A percentile compares a stretch with the other conserved stretches of the same genome.
These are phyloP conservation scores for Notocelia uddmanniana DNA, from an alignment of 2,888 invertebrate species.

Conservation along the genomic window DNA sequence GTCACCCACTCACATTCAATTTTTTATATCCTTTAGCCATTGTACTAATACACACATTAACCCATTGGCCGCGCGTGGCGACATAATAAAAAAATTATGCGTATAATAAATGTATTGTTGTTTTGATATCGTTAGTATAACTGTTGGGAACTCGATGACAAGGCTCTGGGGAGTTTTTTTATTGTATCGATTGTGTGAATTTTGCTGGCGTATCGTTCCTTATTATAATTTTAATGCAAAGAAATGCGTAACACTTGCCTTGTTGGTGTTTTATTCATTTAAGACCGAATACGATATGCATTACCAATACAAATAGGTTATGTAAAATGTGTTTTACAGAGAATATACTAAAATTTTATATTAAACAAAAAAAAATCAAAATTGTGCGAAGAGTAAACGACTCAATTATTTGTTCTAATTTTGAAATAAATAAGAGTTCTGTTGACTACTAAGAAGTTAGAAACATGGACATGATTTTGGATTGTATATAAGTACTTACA, in stretches of 20 bases:
- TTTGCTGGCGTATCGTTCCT: background rate
- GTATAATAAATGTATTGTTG: slow-evolving; percentile 71
- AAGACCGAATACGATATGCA: background rate
- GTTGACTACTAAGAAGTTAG: too few species aligned
- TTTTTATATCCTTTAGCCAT: slow-evolving; percentile 77
- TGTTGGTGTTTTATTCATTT: background rate
- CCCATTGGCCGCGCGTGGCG: slow-evolving; percentile 82
- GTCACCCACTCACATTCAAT: slow-evolving; percentile 67
- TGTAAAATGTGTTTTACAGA: too few species aligned
- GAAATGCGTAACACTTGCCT: background rate
- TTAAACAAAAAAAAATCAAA: too few species aligned
- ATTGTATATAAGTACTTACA: too few species aligned
- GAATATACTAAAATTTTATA: too few species aligned
- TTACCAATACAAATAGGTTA: too few species aligned
- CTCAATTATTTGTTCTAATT: too few species aligned
- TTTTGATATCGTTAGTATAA: slow-evolving; percentile 47
- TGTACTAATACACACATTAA: slow-evolving; percentile 82
- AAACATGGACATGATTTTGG: too few species aligned
- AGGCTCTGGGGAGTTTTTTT: slow-evolving; percentile 53
- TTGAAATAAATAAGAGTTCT: too few species aligned
- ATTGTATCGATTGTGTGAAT: slow-evolving; percentile 49
- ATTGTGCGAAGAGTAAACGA: too few species aligned
- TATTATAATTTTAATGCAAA: slow-evolving; percentile 1
- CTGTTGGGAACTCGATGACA: slow-evolving; percentile 43
- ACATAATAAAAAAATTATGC: slow-evolving; percentile 76